Conservation (phyloP, 1,140 invertebrate genomes). For the Aporrectodea caliginosa region DNA sequence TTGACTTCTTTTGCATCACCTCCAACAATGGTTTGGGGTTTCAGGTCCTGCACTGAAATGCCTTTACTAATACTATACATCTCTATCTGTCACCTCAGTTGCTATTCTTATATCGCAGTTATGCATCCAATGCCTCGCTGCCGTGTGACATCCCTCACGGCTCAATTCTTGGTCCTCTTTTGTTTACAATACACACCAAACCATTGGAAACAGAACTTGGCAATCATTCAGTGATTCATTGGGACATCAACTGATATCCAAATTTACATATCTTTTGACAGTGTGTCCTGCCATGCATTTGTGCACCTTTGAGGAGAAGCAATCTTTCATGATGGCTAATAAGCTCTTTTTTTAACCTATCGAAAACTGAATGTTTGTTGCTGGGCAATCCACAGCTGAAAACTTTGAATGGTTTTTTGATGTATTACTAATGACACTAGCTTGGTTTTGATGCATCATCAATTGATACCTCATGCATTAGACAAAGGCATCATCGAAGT, state of each 20-base stretch:
- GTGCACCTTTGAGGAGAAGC: too few species aligned
- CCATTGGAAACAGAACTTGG: neutral
- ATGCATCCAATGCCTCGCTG: too few species aligned
- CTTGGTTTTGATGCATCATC: too few species aligned
- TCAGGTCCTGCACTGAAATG: too few species aligned
- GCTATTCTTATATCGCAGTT: too few species aligned
- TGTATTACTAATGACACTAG: too few species aligned
- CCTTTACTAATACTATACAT: too few species aligned
- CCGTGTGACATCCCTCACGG: neutral
- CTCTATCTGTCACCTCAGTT: too few species aligned
- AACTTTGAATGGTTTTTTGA: too few species aligned
- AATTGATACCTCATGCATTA: too few species aligned
- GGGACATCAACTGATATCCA: neutral
- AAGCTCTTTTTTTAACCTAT: neutral
- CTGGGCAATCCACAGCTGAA: neutral
- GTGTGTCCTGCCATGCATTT: too few species aligned
- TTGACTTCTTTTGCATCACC: neutral
- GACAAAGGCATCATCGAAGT: too few species aligned
- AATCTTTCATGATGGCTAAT: neutral
- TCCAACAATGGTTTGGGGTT: neutral
- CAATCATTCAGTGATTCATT: neutral
- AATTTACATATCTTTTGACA: neutral
- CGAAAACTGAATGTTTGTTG: neutral
- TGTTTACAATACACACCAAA: neutral
- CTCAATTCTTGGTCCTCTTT: neutral